A percentile compares a stretch with the other conserved stretches of the same genome.
Conservation (phyloP, 2,888 invertebrate species). For the Drosophila hamatofila region DNA sequence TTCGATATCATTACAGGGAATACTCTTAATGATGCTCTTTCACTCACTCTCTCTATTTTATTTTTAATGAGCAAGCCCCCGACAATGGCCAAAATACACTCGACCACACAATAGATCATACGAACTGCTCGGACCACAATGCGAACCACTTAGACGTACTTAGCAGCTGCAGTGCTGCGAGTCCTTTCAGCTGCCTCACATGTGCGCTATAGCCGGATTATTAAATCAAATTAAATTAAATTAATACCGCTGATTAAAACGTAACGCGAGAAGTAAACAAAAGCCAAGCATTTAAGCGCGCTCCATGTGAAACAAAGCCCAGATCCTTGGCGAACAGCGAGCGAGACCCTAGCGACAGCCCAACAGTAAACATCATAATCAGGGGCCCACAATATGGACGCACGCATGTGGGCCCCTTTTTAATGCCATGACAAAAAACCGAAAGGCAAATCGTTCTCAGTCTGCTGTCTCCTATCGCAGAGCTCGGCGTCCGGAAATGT, state of each 20-base stretch:
- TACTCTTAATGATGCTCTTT: constrained; percentile 51
- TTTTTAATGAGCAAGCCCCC: constrained; percentile 67
- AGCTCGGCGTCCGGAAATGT: constrained; percentile 67
- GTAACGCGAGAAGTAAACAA: constrained; percentile 58
- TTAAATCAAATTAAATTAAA: constrained; percentile 81
- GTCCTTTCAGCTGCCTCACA: constrained; percentile 8
- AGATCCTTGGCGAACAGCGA: constrained; percentile 4
- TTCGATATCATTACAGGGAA: constrained; percentile 7
- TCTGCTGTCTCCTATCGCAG: neutral
- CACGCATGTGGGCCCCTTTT: constrained; percentile 30
- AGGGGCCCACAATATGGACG: constrained; percentile 24
- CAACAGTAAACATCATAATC: constrained; percentile 63
- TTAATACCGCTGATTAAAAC: constrained; percentile 77
- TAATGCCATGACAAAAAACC: constrained; percentile 57
- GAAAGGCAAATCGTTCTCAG: constrained; percentile 23
- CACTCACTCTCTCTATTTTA: neutral
- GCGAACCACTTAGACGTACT: constrained; percentile 75
- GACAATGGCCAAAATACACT: constrained; percentile 42
- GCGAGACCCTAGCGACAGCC: constrained; percentile 48
- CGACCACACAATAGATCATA: constrained; percentile 69
- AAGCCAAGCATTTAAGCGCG: constrained; percentile 39
- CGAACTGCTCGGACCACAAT: constrained; percentile 38
- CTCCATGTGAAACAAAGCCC: constrained; percentile 22
- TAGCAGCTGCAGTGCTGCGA: constrained; percentile 39
- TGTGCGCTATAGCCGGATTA: constrained; percentile 43